phyloP scores from a whole-genome alignment of 2,113 vertebrate species.

The Micronycteris hirsuta region DNA sequence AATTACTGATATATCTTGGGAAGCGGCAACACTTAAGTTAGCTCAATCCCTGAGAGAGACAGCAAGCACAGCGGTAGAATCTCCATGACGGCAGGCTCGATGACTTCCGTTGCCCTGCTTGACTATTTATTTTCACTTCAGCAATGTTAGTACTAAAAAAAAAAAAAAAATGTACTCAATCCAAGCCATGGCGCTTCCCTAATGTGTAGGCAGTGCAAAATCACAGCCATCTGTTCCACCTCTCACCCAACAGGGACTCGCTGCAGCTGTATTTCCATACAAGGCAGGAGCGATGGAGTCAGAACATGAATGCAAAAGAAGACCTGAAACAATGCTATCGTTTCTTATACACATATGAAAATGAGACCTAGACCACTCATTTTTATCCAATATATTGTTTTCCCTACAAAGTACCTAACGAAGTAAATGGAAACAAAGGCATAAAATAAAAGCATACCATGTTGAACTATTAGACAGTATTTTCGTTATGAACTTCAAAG shows the following conservation, averaged over 20 bases:
- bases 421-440: not conserved
- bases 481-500: not conserved
- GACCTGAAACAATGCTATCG: not conserved
- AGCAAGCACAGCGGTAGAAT: not conserved
- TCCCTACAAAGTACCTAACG: not conserved
- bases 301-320: not conserved
- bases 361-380: not conserved
- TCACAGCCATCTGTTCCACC: conserved; percentile 22
- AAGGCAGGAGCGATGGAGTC: not conserved
- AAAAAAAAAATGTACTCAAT: not conserved
- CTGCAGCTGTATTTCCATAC: not conserved
- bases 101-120: not conserved
- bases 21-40: not conserved
- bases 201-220: not conserved
- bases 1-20: not conserved
- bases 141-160: not conserved
- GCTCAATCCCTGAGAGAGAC: not conserved
- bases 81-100: not conserved
- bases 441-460: not conserved
- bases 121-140: conserved; percentile 48
- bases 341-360: not conserved
- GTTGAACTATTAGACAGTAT: not conserved
- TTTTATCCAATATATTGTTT: not conserved
- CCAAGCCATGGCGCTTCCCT: not conserved
- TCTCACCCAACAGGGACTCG: not conserved